Base-by-base conservation (phyloP, 2,888 invertebrate genomes). In the Glaucopsyche alexis region DNA sequence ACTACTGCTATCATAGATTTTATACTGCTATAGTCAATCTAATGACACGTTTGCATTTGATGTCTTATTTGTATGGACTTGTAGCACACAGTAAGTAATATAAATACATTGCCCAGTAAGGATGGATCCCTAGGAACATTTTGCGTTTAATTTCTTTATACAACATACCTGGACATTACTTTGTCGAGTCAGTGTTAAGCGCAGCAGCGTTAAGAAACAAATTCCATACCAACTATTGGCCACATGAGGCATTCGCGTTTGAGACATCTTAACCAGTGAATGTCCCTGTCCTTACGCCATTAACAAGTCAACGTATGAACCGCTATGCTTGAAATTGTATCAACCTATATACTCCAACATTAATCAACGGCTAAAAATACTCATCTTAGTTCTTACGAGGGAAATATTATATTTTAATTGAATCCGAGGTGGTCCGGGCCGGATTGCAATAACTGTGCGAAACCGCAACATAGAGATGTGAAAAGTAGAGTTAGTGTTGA, bases 391-490 rank as follows among this genome's bases (percentile, higher is more conserved):
- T 14, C 42, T 66, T 45, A 45, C 45, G 45, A 67, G 67, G 67
- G 47, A 67, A 67, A 67, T 45, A 67, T 67, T 67, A 67, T 45
- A 13, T 67, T 19, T 45, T 67, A 45, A 67, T 67, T 67, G 67
- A 45, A 42, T 67, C 67, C 67, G 45, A 67, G 67, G 67, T 67
- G 67, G 67, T 67, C 67, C 19, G 16, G 67, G 9, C 66, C 7
- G 66, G 66, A 66, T 66, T n/a, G 42, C 42, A 66, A 11, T 65
- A 38, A 42, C 66, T 66, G 55, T 16, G 66, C 8, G 67, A 42
- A 67, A 45, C 67, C 67, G 67, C 45, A 67, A 19, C 45, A 19
- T 60, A 16, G 49, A 29, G 11, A 38, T 29, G n/a, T 13, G 19
- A 29, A 50, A 50, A 47, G 47, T 13, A 70, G 19, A 13, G 38